phyloP scores from a whole-genome alignment of 1,140 invertebrate genomes.

The Tribolium castaneum region DNA sequence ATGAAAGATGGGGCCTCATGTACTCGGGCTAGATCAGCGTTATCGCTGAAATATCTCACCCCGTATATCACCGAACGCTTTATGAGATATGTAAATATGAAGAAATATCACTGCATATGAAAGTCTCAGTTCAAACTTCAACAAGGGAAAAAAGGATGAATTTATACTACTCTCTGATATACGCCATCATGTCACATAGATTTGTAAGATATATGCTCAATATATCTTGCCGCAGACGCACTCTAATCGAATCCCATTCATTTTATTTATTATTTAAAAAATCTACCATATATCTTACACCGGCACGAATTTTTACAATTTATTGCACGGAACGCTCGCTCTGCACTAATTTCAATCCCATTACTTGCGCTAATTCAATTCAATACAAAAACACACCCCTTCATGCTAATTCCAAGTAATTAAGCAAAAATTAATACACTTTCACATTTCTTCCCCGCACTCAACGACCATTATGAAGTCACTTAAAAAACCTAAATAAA shows the following conservation, averaged over 20 bases:
- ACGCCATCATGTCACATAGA: slow-evolving; percentile 41
- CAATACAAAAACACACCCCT: slow-evolving; percentile 25
- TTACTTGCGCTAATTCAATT: background rate
- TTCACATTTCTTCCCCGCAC: background rate
- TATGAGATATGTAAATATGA: slow-evolving; percentile 62
- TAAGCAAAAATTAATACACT: slow-evolving; percentile 16
- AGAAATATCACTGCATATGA: slow-evolving; percentile 60
- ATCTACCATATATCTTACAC: background rate
- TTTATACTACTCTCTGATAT: slow-evolving; percentile 49
- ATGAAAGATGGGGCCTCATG: background rate
- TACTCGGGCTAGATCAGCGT: slow-evolving; percentile 25
- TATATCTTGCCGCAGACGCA: slow-evolving; percentile 27
- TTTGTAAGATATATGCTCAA: slow-evolving; percentile 43
- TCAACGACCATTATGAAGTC: background rate
- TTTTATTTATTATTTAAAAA: slow-evolving; percentile 40
- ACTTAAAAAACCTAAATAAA: background rate
- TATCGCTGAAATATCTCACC: slow-evolving; percentile 48
- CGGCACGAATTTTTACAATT: too few relatives aligned
- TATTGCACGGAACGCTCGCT: background rate
- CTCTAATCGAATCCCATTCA: slow-evolving; percentile 40
- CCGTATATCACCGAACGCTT: slow-evolving; percentile 52
- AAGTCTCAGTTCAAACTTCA: slow-evolving; percentile 59
- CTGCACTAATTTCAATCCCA: too few relatives aligned
- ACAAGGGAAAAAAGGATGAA: slow-evolving; percentile 53
- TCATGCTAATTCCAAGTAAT: slow-evolving; percentile 18